Conservation (phyloP, 2,797 vertebrate genomes). For the Intellagama lesueurii region DNA sequence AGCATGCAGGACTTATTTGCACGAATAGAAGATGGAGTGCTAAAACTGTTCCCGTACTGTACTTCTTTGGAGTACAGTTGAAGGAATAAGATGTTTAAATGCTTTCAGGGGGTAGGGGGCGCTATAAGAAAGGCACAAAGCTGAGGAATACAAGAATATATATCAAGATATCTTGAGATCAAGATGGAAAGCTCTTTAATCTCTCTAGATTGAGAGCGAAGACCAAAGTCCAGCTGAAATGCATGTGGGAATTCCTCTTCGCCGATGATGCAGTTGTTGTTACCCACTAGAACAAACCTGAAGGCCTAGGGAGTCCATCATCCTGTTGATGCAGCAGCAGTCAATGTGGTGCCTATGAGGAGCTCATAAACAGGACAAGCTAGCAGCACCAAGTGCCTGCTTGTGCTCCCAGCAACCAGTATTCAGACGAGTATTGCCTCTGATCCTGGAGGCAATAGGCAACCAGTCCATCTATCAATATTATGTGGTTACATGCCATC, state of each 20-base stretch:
- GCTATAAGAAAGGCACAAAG: no score
- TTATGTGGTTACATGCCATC: neutral
- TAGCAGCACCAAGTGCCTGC: neutral
- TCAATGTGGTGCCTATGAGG: neutral
- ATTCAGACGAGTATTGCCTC: neutral
- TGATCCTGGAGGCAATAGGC: neutral
- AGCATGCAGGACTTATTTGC: neutral
- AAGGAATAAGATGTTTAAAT: neutral
- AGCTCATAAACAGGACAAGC: neutral
- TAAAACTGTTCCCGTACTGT: neutral
- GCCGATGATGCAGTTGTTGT: no score
- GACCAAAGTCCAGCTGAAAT: no score
- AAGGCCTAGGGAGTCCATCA: neutral
- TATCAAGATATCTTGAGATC: no score
- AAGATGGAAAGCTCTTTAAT: no score
- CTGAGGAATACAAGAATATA: neutral
- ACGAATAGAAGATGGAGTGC: neutral
- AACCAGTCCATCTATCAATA: neutral
- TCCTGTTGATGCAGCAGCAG: neutral
- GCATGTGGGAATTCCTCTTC: no score
- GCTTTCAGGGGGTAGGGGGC: neutral
- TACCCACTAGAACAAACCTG: neutral
- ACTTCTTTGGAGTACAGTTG: neutral
- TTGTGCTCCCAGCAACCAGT: neutral
- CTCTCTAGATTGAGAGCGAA: no score